Base-by-base conservation (phyloP, 2,797 vertebrate species). In the Myoxocephalus aenaeus region DNA sequence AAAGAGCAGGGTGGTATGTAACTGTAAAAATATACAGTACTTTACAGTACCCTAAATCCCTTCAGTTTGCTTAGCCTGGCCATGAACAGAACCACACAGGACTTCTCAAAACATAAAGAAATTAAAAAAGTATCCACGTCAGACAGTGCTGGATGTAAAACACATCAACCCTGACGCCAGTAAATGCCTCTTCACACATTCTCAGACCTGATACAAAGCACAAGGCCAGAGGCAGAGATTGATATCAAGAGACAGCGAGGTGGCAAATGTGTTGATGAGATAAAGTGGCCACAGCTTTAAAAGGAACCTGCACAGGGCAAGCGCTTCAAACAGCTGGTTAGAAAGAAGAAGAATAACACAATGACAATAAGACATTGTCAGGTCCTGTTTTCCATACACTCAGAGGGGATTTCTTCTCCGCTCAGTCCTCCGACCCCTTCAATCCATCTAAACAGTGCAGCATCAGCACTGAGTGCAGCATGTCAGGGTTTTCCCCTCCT, bases 401-500 rank as follows among this genome's bases (percentile, higher is more conserved):
- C 75, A 32, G 77, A 54, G 5, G 70, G 51, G 53, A 65, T 73
- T 74, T 71, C 62, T 61, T 73, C 63, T 44, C 15, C 3, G 2
- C 56, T 73, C 42, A 22, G 46, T 54, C 75, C 79, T 65, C 29
- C 44, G 82, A 87, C 72, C 78, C 80, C 74, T n/a, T 29, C 73
- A 71, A 63, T 87, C 86, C 62, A 10, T 65, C 72, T 51, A 18
- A 76, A 77, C 73, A 65, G 34, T 89, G 90, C 92, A 81, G 80
- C 84, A 87, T 93, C 92, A 93, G 91, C 91, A 89, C 1, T 77
- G 76, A 73, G 38, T 9, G 18, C 2, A 27, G 71, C 78, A 48
- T 73, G 86, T 78, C 80, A 89, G 92, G 92, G 91, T 88, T 93
- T 92, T 81, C 90, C 84, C 87, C 80, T 85, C 83, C 75, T 70